These are phyloP conservation scores for Scaptomyza pallida DNA, from an alignment of 1,140 invertebrate species.

Conservation along the genomic window DNA sequence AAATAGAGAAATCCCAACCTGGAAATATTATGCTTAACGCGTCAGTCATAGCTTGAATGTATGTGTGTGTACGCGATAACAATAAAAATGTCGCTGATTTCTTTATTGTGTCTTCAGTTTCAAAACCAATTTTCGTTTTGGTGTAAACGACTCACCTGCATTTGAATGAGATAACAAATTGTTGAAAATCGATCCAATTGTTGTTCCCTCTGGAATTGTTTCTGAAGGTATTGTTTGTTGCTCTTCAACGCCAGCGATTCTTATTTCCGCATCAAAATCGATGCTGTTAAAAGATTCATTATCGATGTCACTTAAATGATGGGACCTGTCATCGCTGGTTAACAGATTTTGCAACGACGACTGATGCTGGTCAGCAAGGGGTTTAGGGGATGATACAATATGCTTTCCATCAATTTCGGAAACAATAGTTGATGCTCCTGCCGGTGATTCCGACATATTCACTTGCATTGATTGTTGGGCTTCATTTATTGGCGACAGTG, in stretches of 20 bases:
- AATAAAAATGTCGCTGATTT: too few relatives aligned
- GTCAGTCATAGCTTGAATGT: too few relatives aligned
- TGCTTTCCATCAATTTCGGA: constrained; percentile 31
- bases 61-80: too few relatives aligned
- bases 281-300: constrained; percentile 84
- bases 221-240: constrained; percentile 39
- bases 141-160: constrained; percentile 72
- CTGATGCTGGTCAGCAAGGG: constrained; percentile 57
- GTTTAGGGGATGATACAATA: constrained; percentile 47
- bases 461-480: constrained; percentile 65
- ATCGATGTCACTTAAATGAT: constrained; percentile 83
- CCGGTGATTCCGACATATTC: constrained; percentile 50
- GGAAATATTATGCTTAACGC: too few relatives aligned
- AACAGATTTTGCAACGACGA: constrained; percentile 76
- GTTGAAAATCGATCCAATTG: constrained; percentile 83
- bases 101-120: too few relatives aligned
- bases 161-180: constrained; percentile 82
- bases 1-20: too few relatives aligned
- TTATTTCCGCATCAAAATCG: constrained; percentile 83
- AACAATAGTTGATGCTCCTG: constrained; percentile 15
- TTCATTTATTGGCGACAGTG: constrained; percentile 83
- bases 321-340: constrained; percentile 79
- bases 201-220: constrained; percentile 68
- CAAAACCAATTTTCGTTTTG: constrained; percentile 41
- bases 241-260: constrained; percentile 66